Conservation (phyloP, 1,140 invertebrate genomes). For the Saccostrea echinata region DNA sequence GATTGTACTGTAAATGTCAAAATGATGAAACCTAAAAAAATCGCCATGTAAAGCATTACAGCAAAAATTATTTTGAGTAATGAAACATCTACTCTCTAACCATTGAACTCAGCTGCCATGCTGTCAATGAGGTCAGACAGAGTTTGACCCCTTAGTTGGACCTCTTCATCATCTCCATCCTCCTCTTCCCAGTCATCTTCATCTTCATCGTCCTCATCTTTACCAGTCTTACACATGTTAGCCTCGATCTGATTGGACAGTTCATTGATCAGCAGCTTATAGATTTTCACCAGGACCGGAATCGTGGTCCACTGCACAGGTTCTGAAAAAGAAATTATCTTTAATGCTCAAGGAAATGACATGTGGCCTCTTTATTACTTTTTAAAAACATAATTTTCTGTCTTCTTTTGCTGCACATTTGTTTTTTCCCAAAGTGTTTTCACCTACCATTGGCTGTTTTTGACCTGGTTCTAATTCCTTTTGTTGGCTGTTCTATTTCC, state of each 20-base stretch:
- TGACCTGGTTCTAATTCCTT: slow-evolving; percentile 81
- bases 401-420: too few relatives aligned
- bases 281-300: slow-evolving; percentile 84
- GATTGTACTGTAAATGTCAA: too few relatives aligned
- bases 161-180: slow-evolving; percentile 74
- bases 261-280: slow-evolving; percentile 84
- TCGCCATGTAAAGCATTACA: too few relatives aligned
- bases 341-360: too few relatives aligned
- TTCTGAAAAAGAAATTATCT: slow-evolving; percentile 65
- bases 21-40: too few relatives aligned
- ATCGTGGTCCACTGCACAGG: slow-evolving; percentile 82
- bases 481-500: slow-evolving; percentile 76
- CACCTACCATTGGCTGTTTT: slow-evolving; percentile 75
- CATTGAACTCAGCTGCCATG: slow-evolving; percentile 67
- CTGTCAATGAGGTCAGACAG: slow-evolving; percentile 72
- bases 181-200: slow-evolving; percentile 68
- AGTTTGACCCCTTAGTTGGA: slow-evolving; percentile 69
- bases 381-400: too few relatives aligned
- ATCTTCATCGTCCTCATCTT: slow-evolving; percentile 59
- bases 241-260: slow-evolving; percentile 81
- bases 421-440: not conserved
- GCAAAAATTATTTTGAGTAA: not conserved
- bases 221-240: slow-evolving; percentile 68
- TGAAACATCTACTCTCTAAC: slow-evolving; percentile 45
- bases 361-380: too few relatives aligned